Percentiles rank a stretch among this genome's conserved stretches.
phyloP scores from a whole-genome alignment of 1,140 invertebrate genomes.

The Drosophila azteca region DNA sequence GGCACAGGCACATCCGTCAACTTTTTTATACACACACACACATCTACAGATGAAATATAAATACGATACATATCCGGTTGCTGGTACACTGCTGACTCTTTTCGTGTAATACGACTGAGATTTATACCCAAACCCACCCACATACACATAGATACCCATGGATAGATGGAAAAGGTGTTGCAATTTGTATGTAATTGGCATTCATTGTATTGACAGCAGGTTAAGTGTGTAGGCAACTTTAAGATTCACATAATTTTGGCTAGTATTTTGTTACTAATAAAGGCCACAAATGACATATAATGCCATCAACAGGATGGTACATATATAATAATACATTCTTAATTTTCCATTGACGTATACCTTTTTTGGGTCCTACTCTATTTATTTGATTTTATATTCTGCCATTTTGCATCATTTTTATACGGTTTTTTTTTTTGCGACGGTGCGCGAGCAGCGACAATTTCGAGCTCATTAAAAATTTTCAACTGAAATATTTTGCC shows the following conservation, averaged over 20 bases:
- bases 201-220: slow-evolving; percentile 43
- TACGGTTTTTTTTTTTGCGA: slow-evolving; percentile 40
- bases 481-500: slow-evolving; percentile 80
- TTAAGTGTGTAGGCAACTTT: slow-evolving; percentile 19
- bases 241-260: background rate
- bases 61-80: slow-evolving; percentile 37
- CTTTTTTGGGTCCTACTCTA: background rate
- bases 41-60: slow-evolving; percentile 25
- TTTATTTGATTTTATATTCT: slow-evolving; percentile 28
- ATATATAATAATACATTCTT: slow-evolving; percentile 24
- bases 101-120: slow-evolving; percentile 43
- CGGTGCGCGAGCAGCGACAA: slow-evolving; percentile 25
- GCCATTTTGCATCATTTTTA: slow-evolving; percentile 3
- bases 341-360: slow-evolving; percentile 17
- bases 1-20: slow-evolving; percentile 36
- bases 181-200: slow-evolving; percentile 49
- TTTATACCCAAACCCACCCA: slow-evolving; percentile 30
- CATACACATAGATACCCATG: too few species aligned
- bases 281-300: background rate
- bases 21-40: slow-evolving; percentile 4
- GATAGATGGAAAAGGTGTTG: slow-evolving; percentile 26
- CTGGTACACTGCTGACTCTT: slow-evolving; percentile 25
- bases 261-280: background rate
- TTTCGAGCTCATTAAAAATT: slow-evolving; percentile 79
- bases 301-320: too few species aligned